Evolutionary conservation across 2,113 vertebrate species (phyloP).

Genomic region (Pelusios castaneus): DNA sequence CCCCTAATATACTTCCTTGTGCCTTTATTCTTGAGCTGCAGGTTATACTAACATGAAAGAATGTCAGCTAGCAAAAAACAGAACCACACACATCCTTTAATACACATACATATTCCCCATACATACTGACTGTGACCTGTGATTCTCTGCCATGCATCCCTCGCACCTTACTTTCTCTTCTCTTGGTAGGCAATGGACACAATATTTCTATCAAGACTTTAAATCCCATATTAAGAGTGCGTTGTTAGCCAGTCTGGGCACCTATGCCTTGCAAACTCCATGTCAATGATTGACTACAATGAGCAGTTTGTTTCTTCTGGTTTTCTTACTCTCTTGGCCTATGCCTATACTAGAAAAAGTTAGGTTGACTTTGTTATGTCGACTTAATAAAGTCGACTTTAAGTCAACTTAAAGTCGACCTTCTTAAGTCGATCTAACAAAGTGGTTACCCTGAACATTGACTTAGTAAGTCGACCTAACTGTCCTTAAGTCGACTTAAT

Average conservation of each 20-base stretch:
- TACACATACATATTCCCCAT: neutral
- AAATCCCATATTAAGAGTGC: neutral
- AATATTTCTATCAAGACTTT: neutral
- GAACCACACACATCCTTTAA: neutral
- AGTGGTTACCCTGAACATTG: too few relatives aligned
- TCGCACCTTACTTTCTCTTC: neutral
- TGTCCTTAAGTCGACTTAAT: too few relatives aligned
- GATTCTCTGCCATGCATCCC: neutral
- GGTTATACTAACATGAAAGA: neutral
- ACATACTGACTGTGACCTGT: fast-evolving
- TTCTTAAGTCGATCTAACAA: too few relatives aligned
- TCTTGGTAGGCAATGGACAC: neutral
- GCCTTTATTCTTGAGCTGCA: neutral
- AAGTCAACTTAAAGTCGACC: too few relatives aligned
- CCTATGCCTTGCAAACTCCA: neutral
- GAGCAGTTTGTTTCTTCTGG: neutral
- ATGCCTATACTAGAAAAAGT: too few relatives aligned
- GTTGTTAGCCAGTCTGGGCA: fast-evolving
- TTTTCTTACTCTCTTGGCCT: neutral
- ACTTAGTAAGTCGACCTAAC: too few relatives aligned
- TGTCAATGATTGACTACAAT: neutral
- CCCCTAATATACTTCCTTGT: neutral
- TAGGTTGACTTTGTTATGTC: too few relatives aligned
- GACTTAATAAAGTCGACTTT: too few relatives aligned
- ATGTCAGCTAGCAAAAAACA: neutral